Evolutionary conservation across 2,113 vertebrate species (phyloP).

Genomic region (Psammodynastes pulverulentus): DNA sequence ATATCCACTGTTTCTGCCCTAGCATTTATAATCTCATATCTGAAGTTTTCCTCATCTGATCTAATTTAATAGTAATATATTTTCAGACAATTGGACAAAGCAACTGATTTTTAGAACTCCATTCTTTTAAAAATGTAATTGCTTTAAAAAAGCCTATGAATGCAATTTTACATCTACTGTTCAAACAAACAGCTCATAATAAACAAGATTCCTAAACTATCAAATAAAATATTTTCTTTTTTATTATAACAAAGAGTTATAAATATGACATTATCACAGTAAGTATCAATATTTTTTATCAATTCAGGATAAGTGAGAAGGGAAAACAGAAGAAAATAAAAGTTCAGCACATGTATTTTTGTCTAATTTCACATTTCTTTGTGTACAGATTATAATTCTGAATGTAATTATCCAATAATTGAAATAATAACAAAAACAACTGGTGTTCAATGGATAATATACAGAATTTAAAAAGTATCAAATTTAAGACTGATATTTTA

Average conservation of each 20-base stretch:
- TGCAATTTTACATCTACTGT: background rate
- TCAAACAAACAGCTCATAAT: background rate
- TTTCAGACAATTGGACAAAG: background rate
- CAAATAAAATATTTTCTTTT: background rate
- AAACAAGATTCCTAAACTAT: background rate
- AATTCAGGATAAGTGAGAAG: background rate
- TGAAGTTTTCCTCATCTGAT: background rate
- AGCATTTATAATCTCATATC: background rate
- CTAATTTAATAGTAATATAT: background rate
- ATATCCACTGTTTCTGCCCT: background rate
- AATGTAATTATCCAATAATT: background rate
- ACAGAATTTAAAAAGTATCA: background rate
- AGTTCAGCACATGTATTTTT: background rate
- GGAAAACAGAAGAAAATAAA: background rate
- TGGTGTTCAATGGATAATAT: background rate
- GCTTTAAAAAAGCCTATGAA: background rate
- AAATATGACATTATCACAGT: background rate
- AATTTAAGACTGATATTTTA: background rate
- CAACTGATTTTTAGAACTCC: background rate
- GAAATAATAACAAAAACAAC: constrained; percentile 6
- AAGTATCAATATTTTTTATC: constrained; percentile 1
- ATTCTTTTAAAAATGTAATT: background rate
- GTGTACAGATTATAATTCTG: background rate
- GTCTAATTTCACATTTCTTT: background rate
- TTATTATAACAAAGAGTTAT: background rate